These are phyloP conservation scores for Oikopleura albicans DNA, from an alignment of 23 tunicate species.

Conservation along the genomic window DNA sequence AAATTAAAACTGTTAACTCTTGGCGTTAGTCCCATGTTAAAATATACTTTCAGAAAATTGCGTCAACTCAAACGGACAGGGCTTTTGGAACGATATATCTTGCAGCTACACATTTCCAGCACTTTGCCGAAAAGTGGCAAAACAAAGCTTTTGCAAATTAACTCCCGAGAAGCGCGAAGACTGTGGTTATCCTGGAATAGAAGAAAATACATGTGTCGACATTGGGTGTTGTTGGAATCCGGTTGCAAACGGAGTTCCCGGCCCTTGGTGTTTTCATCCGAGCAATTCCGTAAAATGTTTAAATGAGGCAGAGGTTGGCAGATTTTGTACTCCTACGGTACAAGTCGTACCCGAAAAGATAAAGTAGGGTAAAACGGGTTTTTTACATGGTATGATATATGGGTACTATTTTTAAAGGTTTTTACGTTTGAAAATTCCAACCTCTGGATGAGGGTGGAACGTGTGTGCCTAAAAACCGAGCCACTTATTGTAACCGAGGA, in stretches of 20 bases:
- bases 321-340: too few species aligned
- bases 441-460: neutral
- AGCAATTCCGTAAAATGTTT: neutral
- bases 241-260: neutral
- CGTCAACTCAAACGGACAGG: neutral
- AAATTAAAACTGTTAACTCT: too few species aligned
- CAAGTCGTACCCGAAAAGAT: too few species aligned
- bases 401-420: too few species aligned
- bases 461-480: neutral
- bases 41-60: conserved; percentile 6
- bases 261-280: neutral
- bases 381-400: too few species aligned
- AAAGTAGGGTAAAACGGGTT: too few species aligned
- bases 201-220: neutral
- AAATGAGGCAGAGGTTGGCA: too few species aligned
- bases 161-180: neutral
- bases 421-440: too few species aligned
- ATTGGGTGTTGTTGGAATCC: neutral
- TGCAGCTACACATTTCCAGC: neutral
- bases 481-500: neutral
- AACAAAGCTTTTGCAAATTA: neutral
- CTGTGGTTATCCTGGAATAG: neutral
- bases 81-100: neutral
- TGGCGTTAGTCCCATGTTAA: too few species aligned
- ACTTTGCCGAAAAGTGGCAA: neutral